These are phyloP conservation scores for Microcebus lehilahytsara DNA, from an alignment of 2,113 vertebrate genomes.

Conservation along the genomic window DNA sequence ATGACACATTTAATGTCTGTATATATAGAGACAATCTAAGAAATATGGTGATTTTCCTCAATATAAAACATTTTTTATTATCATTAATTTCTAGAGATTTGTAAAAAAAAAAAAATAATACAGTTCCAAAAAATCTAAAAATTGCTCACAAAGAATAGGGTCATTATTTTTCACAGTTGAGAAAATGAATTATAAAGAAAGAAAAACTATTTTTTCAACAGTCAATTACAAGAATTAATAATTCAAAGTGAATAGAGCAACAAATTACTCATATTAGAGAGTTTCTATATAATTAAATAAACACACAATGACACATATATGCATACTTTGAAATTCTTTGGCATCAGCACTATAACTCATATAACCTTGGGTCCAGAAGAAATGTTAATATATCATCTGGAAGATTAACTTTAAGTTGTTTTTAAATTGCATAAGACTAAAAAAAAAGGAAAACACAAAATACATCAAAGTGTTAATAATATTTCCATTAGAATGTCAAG, in stretches of 20 bases:
- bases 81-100: conserved; percentile 16
- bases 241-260: neutral
- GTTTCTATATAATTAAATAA: neutral
- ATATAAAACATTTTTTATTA: neutral
- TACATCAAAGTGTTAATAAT: neutral
- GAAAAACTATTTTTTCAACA: conserved; percentile 2
- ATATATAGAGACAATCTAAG: neutral
- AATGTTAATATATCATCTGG: neutral
- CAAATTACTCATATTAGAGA: neutral
- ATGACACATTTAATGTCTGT: neutral
- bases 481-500: neutral
- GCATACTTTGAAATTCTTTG: neutral
- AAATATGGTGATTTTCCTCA: neutral
- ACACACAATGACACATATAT: neutral
- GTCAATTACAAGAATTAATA: neutral
- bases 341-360: neutral
- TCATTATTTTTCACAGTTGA: neutral
- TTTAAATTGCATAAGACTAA: neutral
- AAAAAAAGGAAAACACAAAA: neutral
- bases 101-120: neutral
- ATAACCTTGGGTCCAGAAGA: neutral
- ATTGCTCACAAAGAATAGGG: neutral
- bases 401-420: neutral
- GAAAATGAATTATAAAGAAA: neutral
- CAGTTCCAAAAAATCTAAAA: neutral